A percentile compares a stretch with the other conserved stretches of the same genome.
Evolutionary conservation across 1,140 invertebrate species (phyloP).

Genomic region (Sarcophaga bullata): DNA sequence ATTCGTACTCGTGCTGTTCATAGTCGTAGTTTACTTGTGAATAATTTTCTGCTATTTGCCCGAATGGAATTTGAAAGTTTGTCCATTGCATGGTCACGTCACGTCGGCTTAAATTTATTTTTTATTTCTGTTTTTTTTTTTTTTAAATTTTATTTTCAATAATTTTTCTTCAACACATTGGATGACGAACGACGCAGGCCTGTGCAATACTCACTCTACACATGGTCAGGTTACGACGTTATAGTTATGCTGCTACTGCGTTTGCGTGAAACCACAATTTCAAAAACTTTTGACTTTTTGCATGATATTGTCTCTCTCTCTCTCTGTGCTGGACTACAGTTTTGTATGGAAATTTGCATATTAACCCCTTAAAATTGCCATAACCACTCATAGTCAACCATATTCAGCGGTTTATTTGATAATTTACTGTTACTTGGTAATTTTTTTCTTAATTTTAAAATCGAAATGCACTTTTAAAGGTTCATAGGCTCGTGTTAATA

Average conservation of each 20-base stretch:
- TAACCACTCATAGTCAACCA: neutral
- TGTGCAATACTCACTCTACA: too few species aligned
- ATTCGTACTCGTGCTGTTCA: too few species aligned
- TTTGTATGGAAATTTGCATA: neutral
- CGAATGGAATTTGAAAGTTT: conserved; percentile 39
- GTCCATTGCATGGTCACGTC: conserved; percentile 23
- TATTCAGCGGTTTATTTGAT: neutral
- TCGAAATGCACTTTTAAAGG: neutral
- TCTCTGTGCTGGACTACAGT: neutral
- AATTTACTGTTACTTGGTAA: neutral
- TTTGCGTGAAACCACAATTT: neutral
- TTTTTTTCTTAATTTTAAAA: too few species aligned
- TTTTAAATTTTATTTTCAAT: neutral
- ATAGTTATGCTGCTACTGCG: neutral
- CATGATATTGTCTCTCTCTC: neutral
- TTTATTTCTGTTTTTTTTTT: neutral
- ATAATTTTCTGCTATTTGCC: conserved; percentile 34
- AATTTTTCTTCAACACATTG: too few species aligned
- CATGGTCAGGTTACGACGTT: neutral
- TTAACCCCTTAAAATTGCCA: conserved; percentile 6
- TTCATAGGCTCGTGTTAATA: neutral
- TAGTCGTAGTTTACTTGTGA: neutral
- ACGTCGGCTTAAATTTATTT: conserved; percentile 6
- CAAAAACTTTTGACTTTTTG: conserved; percentile 24
- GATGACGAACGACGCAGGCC: too few species aligned